Evolutionary conservation across 2,113 vertebrate genomes (phyloP).

Genomic region (Terrapene triunguis): DNA sequence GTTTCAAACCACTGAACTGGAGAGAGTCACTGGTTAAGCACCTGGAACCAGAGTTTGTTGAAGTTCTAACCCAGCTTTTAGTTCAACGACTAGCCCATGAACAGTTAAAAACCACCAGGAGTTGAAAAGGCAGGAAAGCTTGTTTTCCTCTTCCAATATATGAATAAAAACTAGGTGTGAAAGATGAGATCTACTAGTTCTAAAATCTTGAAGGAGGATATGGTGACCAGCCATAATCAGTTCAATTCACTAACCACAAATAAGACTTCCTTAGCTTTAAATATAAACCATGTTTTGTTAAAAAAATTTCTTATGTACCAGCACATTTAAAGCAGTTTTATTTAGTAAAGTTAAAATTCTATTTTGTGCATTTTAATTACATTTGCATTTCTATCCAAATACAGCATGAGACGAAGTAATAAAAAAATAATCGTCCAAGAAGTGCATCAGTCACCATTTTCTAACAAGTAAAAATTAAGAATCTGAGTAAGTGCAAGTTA

Average conservation of each 20-base stretch:
- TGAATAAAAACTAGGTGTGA: not conserved
- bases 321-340: not conserved
- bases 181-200: too few relatives aligned
- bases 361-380: not conserved
- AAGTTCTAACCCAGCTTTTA: not conserved
- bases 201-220: too few relatives aligned
- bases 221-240: too few relatives aligned
- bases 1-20: too few relatives aligned
- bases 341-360: not conserved
- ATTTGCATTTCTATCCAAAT: not conserved
- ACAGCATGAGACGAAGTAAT: not conserved
- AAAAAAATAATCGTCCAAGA: not conserved
- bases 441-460: not conserved
- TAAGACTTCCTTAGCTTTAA: too few relatives aligned
- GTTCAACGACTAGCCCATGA: not conserved
- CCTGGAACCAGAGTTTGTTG: too few relatives aligned
- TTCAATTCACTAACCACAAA: too few relatives aligned
- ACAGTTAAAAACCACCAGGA: not conserved
- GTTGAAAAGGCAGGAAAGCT: not conserved
- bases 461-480: not conserved
- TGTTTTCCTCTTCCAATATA: not conserved
- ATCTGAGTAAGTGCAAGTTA: not conserved
- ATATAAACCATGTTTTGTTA: too few relatives aligned
- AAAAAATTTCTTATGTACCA: not conserved
- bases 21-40: too few relatives aligned